These are phyloP conservation scores for Todus mexicanus DNA, from an alignment of 2,797 vertebrate genomes.

Conservation along the genomic window DNA sequence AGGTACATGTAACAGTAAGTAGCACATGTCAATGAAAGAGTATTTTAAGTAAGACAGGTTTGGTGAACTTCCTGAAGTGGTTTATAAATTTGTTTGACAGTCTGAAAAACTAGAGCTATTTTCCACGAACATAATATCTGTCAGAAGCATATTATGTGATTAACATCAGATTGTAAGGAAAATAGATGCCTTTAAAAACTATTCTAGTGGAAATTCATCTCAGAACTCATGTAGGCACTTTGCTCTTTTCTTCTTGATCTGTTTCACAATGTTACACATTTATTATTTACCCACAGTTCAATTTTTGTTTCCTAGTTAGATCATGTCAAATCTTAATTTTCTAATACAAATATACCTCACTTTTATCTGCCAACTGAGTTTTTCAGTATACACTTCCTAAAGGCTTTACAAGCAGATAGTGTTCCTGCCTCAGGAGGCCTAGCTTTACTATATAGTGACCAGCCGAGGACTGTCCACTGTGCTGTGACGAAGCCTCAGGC, in stretches of 20 bases:
- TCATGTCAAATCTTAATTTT: not conserved
- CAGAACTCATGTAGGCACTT: not conserved
- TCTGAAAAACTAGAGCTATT: constrained; percentile 18
- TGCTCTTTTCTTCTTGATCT: not conserved
- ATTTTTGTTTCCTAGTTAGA: not conserved
- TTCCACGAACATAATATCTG: not conserved
- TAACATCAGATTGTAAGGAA: constrained; percentile 8
- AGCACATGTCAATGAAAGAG: not conserved
- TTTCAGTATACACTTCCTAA: not conserved
- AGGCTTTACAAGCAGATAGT: not conserved
- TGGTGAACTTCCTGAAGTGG: not conserved
- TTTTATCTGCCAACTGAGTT: not conserved
- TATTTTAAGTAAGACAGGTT: not conserved
- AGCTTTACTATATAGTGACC: not conserved
- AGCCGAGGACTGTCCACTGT: rapidly evolving
- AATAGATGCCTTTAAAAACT: constrained; percentile 7
- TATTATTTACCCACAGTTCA: not conserved
- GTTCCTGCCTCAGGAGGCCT: not conserved
- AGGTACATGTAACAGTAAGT: not conserved
- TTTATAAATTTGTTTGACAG: constrained; percentile 9
- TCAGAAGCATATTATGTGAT: constrained; percentile 25
- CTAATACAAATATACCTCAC: not conserved
- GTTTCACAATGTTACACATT: not conserved
- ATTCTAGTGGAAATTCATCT: not conserved
- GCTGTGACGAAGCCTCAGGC: rapidly evolving